Conservation (phyloP, 1,140 invertebrate species). For the Steinernema khuongi region DNA sequence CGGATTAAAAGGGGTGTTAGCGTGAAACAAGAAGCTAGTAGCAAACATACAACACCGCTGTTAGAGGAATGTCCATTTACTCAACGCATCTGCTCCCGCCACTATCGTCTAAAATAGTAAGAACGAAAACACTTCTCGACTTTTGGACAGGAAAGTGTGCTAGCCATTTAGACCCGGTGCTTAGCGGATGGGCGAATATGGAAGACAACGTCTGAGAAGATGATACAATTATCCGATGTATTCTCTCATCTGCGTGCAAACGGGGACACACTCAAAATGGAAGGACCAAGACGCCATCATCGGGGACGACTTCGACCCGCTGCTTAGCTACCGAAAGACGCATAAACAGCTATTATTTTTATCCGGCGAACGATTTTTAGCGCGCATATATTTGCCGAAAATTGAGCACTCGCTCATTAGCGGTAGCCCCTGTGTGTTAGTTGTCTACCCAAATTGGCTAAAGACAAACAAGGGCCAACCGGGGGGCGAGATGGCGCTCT, state of each 20-base stretch:
- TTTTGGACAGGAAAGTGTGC: too few species aligned
- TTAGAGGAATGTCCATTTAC: neutral
- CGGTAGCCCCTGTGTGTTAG: neutral
- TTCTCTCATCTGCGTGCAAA: conserved; percentile 1
- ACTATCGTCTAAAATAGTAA: neutral
- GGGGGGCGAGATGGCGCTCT: neutral
- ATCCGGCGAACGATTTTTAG: neutral
- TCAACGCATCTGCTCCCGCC: neutral
- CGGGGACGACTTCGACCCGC: neutral
- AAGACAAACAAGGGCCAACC: conserved; percentile 16
- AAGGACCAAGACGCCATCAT: conserved; percentile 8
- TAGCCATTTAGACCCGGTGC: too few species aligned
- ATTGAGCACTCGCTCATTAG: conserved; percentile 4
- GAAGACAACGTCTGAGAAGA: neutral
- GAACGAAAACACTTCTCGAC: too few species aligned
- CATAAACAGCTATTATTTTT: conserved; percentile 13
- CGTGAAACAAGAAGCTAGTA: neutral
- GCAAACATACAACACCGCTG: conserved; percentile 10
- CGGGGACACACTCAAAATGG: conserved; percentile 9
- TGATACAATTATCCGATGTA: conserved; percentile 4
- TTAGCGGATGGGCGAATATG: neutral
- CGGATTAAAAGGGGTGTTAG: neutral
- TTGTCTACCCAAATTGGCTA: conserved; percentile 13
- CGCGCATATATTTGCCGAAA: conserved; percentile 5
- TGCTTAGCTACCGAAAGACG: conserved; percentile 16